phyloP scores from a whole-genome alignment of 1,140 invertebrate species.

The Pseudomyrmex sp. region DNA sequence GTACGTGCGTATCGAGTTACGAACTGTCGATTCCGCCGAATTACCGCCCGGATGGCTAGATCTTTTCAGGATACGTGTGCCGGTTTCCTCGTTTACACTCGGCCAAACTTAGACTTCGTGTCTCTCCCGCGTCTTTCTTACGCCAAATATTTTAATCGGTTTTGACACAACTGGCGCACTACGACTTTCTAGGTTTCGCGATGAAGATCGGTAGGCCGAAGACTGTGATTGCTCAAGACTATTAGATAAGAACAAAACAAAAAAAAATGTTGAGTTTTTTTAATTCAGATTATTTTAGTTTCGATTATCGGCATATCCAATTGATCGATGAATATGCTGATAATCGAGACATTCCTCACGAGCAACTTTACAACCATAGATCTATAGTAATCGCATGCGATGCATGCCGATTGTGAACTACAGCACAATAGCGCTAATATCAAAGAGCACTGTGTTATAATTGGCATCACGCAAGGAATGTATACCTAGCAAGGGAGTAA shows the following conservation, averaged over 20 bases:
- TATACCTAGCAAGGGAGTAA: not conserved
- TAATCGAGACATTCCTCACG: constrained; percentile 34
- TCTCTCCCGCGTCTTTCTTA: not conserved
- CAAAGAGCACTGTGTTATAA: not conserved
- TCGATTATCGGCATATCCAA: not conserved
- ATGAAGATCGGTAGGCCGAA: not conserved
- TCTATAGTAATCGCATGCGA: not conserved
- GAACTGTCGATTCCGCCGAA: constrained; percentile 72
- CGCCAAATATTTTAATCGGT: constrained; percentile 20
- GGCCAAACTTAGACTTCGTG: constrained; percentile 8
- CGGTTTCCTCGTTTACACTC: constrained; percentile 56
- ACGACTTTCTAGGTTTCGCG: not conserved
- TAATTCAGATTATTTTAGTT: not conserved
- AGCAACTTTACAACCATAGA: not conserved
- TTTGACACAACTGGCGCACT: not conserved
- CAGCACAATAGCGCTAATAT: not conserved
- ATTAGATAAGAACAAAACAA: not conserved
- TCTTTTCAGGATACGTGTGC: constrained; percentile 37
- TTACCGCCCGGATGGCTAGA: constrained; percentile 66
- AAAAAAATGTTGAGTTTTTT: not conserved
- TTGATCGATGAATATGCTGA: not conserved
- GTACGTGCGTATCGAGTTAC: constrained; percentile 71
- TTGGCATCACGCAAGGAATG: not conserved
- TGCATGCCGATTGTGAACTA: not conserved
- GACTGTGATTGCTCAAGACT: not conserved